These are phyloP conservation scores for Probosciger aterrimus DNA, from an alignment of 2,113 vertebrate species.

Conservation along the genomic window DNA sequence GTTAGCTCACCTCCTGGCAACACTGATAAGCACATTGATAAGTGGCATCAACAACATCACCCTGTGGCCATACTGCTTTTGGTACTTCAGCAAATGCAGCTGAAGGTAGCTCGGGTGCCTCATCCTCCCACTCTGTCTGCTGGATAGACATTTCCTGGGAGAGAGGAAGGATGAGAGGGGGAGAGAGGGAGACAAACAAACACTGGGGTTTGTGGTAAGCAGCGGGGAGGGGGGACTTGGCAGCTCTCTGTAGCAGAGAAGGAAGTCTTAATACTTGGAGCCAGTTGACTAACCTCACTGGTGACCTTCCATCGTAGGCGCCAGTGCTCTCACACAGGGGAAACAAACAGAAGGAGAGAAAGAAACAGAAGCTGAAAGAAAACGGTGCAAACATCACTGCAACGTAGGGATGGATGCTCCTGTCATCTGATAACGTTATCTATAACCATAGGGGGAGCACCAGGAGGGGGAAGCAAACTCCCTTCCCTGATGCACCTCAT, in stretches of 20 bases:
- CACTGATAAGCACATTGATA: accelerated
- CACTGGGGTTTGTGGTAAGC: slow-evolving; percentile 29
- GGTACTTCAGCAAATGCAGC: background rate
- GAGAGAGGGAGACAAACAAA: background rate
- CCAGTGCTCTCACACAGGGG: background rate
- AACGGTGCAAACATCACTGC: background rate
- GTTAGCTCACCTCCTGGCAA: background rate
- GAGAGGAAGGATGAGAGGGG: background rate
- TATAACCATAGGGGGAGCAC: background rate
- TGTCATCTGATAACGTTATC: background rate
- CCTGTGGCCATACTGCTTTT: background rate
- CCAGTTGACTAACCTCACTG: slow-evolving; percentile 1
- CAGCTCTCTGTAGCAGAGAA: slow-evolving; percentile 8
- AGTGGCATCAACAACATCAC: background rate
- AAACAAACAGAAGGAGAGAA: background rate
- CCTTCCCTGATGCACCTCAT: background rate
- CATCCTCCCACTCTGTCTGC: background rate
- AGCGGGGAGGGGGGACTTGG: background rate
- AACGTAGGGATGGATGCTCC: background rate
- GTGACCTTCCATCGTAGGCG: background rate
- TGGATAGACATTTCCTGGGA: background rate
- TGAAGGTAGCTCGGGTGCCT: background rate
- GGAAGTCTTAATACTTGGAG: slow-evolving; percentile 29
- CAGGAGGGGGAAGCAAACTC: background rate
- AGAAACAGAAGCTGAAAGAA: background rate